phyloP scores from a whole-genome alignment of 2,113 vertebrate genomes.

The Lophius piscatorius region DNA sequence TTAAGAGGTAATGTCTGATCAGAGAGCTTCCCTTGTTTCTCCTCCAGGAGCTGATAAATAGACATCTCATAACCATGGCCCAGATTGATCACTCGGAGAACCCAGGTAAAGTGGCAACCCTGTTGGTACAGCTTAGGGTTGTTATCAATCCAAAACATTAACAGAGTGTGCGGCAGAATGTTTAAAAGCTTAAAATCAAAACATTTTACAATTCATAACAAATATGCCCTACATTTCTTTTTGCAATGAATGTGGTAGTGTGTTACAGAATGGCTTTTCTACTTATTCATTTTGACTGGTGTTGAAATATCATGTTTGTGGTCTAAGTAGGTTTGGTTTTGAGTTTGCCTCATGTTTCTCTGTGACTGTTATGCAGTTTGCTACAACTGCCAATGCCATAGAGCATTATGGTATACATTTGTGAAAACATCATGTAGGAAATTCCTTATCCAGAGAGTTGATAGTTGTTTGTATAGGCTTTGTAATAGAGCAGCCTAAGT shows the following conservation, averaged over 20 bases:
- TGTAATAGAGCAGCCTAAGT: no score
- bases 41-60: constrained; percentile 95
- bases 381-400: neutral
- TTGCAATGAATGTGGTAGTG: no score
- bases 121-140: neutral
- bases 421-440: no score
- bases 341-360: no score
- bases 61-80: constrained; percentile 98
- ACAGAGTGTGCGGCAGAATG: no score
- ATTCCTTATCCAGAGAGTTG: no score
- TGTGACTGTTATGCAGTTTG: no score
- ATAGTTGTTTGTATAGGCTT: no score
- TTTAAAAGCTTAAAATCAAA: neutral
- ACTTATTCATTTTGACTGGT: no score
- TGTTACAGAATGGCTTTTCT: no score
- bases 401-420: neutral
- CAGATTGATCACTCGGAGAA: constrained; percentile 98
- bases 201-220: neutral
- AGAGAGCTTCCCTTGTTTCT: constrained; percentile 1
- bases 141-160: neutral
- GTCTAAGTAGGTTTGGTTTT: no score
- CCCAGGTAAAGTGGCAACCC: constrained; percentile 84
- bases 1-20: constrained; percentile 8
- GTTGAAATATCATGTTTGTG: no score
- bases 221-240: neutral